A percentile compares a stretch with the other conserved stretches of the same genome.
Conservation (phyloP, 2,888 invertebrate genomes). For the Drosophila mercatorum region DNA sequence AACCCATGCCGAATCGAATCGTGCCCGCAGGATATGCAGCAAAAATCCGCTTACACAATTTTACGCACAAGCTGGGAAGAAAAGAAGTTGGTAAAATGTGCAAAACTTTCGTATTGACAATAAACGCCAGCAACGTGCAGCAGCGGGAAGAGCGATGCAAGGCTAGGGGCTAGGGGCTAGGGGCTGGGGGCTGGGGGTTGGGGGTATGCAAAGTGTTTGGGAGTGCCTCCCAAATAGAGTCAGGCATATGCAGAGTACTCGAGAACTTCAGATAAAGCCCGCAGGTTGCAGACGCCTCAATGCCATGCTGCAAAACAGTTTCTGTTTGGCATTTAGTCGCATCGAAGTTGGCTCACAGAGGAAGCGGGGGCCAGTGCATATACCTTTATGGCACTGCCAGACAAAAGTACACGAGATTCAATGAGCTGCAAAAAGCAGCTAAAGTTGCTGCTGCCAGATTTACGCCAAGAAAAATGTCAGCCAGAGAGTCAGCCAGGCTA, state of each 20-base stretch:
- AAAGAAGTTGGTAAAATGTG: slow-evolving; percentile 61
- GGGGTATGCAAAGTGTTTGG: slow-evolving; percentile 36
- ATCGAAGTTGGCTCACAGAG: slow-evolving; percentile 50
- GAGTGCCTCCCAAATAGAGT: slow-evolving; percentile 40
- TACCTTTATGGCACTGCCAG: slow-evolving; percentile 72
- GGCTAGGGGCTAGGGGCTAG: background rate
- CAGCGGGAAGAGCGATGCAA: background rate
- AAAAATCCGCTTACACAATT: slow-evolving; percentile 68
- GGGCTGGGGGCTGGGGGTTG: background rate
- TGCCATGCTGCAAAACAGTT: slow-evolving; percentile 51
- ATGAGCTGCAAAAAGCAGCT: slow-evolving; percentile 78
- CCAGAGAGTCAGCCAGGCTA: slow-evolving; percentile 24
- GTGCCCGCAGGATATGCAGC: slow-evolving; percentile 40
- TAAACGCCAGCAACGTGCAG: slow-evolving; percentile 62
- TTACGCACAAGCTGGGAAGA: slow-evolving; percentile 57
- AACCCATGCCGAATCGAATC: background rate
- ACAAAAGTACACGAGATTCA: slow-evolving; percentile 78
- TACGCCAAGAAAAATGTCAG: slow-evolving; percentile 76
- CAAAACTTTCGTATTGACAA: slow-evolving; percentile 79
- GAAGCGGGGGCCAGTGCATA: slow-evolving; percentile 20
- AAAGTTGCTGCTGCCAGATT: slow-evolving; percentile 76
- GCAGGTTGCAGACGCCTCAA: slow-evolving; percentile 50
- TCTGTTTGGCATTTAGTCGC: slow-evolving; percentile 67
- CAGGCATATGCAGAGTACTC: slow-evolving; percentile 45
- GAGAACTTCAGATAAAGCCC: slow-evolving; percentile 63